Percentiles rank a stretch among this genome's conserved stretches.
Evolutionary conservation across 2,888 invertebrate genomes (phyloP).

Genomic region (Trisateles emortualis): DNA sequence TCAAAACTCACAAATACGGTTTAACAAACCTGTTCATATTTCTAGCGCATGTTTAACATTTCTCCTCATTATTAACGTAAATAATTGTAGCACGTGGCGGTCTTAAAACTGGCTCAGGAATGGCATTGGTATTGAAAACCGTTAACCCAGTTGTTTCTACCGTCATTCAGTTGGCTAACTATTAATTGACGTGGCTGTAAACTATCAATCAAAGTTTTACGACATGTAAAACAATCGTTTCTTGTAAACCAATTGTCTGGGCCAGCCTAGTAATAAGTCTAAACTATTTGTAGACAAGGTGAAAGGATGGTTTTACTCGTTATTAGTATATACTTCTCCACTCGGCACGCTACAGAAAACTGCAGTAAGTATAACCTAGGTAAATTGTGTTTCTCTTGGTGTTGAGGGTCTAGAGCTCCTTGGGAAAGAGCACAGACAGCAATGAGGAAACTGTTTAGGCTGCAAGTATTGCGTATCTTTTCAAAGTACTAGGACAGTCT

Average conservation of each 20-base stretch:
- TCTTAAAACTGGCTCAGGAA: constrained; percentile 31
- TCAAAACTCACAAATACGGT: background rate
- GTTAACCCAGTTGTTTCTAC: constrained; percentile 69
- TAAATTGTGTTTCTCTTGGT: too few relatives aligned
- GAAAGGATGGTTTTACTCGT: constrained; percentile 3
- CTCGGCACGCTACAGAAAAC: too few relatives aligned
- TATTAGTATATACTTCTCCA: too few relatives aligned
- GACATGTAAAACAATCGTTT: constrained; percentile 75
- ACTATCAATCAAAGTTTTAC: constrained; percentile 84
- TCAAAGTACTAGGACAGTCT: too few relatives aligned
- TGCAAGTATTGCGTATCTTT: too few relatives aligned
- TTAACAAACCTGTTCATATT: background rate
- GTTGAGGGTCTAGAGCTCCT: too few relatives aligned
- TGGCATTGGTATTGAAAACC: constrained; percentile 40
- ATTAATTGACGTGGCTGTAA: constrained; percentile 81
- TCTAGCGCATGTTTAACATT: constrained; percentile 31
- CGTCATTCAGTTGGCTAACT: constrained; percentile 64
- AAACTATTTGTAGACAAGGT: constrained; percentile 51
- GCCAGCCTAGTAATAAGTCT: constrained; percentile 58
- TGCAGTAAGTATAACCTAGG: too few relatives aligned
- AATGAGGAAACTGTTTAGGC: too few relatives aligned
- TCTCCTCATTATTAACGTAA: constrained; percentile 48
- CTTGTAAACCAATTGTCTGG: constrained; percentile 76
- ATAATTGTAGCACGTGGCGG: constrained; percentile 49
- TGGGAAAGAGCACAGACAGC: too few relatives aligned